A percentile compares a stretch with the other conserved stretches of the same genome.
Evolutionary conservation across 1,140 invertebrate species (phyloP).

Genomic region (Eriosoma lanigerum): DNA sequence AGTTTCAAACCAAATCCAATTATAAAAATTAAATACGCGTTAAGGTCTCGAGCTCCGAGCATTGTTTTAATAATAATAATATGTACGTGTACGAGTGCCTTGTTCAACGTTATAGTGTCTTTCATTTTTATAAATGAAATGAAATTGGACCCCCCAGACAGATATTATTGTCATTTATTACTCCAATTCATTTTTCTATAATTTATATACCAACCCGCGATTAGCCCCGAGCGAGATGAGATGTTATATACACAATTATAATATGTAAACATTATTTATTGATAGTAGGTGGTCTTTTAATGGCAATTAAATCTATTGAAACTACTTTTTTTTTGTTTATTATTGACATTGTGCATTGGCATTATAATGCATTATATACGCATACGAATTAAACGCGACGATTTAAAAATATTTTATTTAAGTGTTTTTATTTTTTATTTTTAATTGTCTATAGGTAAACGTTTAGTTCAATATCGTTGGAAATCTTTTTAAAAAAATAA

Average conservation of each 20-base stretch:
- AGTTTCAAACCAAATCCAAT: not conserved
- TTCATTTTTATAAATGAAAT: conserved; percentile 38
- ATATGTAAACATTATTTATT: conserved; percentile 34
- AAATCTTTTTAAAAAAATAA: too few relatives aligned
- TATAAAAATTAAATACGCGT: not conserved
- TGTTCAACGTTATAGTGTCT: not conserved
- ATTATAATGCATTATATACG: not conserved
- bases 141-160: conserved; percentile 38
- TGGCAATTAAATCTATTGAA: conserved; percentile 35
- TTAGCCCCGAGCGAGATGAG: not conserved
- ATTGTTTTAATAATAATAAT: conserved; percentile 4
- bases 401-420: conserved; percentile 18
- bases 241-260: not conserved
- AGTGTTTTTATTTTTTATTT: too few relatives aligned
- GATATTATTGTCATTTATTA: conserved; percentile 28
- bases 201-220: not conserved
- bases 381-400: not conserved
- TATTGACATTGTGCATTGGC: not conserved
- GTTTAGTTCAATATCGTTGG: too few relatives aligned
- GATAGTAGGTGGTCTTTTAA: conserved; percentile 12
- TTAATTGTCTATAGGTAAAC: too few relatives aligned
- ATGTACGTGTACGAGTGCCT: not conserved
- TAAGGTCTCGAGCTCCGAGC: not conserved
- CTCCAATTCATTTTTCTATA: conserved; percentile 10
- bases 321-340: not conserved